Evolutionary conservation across 2,113 vertebrate species (phyloP), one percentile per base, ranked within the genome.

Genomic region (Phrynocephalus versicolor): DNA sequence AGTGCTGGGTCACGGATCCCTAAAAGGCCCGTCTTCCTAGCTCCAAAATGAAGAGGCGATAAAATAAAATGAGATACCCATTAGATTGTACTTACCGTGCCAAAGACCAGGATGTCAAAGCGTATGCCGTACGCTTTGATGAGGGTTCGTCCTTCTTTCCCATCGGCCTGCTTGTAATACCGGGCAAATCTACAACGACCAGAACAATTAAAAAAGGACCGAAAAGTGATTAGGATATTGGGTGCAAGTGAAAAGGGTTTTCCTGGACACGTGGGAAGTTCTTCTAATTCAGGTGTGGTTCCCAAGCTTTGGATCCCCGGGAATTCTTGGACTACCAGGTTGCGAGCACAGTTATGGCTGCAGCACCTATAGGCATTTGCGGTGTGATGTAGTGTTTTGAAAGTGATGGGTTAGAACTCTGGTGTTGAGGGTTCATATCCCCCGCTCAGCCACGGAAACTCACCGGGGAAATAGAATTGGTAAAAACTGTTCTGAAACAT

Each of bases 21-120:
- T 14, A n/a, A 58, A 80, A 4, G 21, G 8, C 39, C 16, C 57
- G 15, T 30, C 64, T 78, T 74, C 55, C 23, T 30, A 18, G 3
- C 23, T 79, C 10, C 45, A 51, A 51, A 10, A 75, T 45, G 25
- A 78, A 70, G 35, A 0, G 3, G 12, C 23, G 70, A 72, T 30
- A 1, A 60, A 35, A 18, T 33, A 71, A 81, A 87, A 25, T 0
- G 12, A 55, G 74, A 51, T 51, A 14, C 72, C 72, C n/a, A n/a
- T n/a, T n/a, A 30, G 12, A 18, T 14, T 55, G 21, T 23, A 90
- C 94, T 92, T 86, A 98, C 98, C 37, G 94, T 96, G 89, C 97
- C 97, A 0, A 97, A 98, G 74, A 98, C 97, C 91, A 97, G 95
- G 92, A 98, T 95, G 78, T 98, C 97, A 89, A 98, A 98, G 60